Base-by-base conservation (phyloP, 2,888 invertebrate genomes). In the Aphidius colemani region DNA sequence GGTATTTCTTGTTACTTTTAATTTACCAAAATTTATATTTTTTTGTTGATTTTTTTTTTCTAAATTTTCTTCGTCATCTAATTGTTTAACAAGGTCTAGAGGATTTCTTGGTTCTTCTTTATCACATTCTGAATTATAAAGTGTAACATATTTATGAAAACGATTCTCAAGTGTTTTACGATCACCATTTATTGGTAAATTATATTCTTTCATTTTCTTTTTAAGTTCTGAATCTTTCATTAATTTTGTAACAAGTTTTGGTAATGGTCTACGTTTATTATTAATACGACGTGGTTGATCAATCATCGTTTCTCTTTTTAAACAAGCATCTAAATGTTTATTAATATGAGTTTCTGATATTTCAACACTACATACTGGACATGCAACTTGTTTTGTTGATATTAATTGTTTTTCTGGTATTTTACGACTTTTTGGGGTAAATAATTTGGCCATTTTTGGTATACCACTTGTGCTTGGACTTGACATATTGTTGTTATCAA, bases 111-210 rank as follows among this genome's bases (percentile, higher is more conserved):
- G 86, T 58, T 79, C 73, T 6, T 75, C 61, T 63, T 81, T 81
- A 71, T 86, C 85, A 74, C 85, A 85, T 67, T 86, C 85, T 7
- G 84, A 78, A 68, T 84, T 85, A 69, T 83, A 84, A 13, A 84
- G 69, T 10, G 79, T 71, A 6, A 75, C 78, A 55, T 81, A 84
- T 67, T 78, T 81, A 64, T 82, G 79, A 61, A 83, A 76, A 45
- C 84, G 74, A 13, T 69, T 66, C 60, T 82, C 80, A 49, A 85
- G 67, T 3, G 75, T 67, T 69, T 76, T 83, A 50, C 83, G 75
- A 68, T 85, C 83, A 7, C 86, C 86, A 40, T 81, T 75, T 0
- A 77, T 70, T 18, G 80, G 79, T n/a, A 86, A 74, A 6, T 84
- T 84, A 53, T 82, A 72, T 56, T 85, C 83, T 71, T 83, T 84